Percentiles rank a stretch among this genome's conserved stretches.
phyloP scores from a whole-genome alignment of 2,888 invertebrate genomes.

The Taphrorychus bicolor region DNA sequence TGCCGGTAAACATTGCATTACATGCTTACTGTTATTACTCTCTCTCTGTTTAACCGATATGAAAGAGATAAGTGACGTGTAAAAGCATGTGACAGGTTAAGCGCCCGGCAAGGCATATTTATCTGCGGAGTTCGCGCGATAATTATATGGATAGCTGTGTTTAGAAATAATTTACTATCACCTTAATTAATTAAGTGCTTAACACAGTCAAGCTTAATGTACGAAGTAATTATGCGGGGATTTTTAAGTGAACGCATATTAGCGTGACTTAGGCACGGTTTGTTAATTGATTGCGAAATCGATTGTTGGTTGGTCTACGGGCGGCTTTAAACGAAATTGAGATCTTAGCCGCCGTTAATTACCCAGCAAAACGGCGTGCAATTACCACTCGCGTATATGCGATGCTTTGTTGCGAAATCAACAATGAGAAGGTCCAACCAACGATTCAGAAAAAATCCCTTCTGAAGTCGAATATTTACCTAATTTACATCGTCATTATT shows the following conservation, averaged over 20 bases:
- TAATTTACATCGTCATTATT: too few relatives aligned
- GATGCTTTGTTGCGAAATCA: background rate
- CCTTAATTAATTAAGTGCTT: conserved; percentile 32
- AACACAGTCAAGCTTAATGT: conserved; percentile 23
- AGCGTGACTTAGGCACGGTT: conserved; percentile 24
- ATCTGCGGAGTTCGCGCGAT: conserved; percentile 28
- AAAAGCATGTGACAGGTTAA: conserved; percentile 26
- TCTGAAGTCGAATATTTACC: too few relatives aligned
- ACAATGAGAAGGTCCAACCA: background rate
- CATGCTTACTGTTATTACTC: too few relatives aligned
- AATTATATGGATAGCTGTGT: conserved; percentile 27
- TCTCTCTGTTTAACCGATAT: background rate
- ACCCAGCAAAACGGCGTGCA: conserved; percentile 4
- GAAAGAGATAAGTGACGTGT: conserved; percentile 16
- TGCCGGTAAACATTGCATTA: too few relatives aligned
- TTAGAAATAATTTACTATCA: conserved; percentile 34
- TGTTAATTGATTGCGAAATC: conserved; percentile 29
- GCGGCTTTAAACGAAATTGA: conserved; percentile 14
- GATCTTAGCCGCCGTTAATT: conserved; percentile 11
- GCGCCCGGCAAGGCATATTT: conserved; percentile 24
- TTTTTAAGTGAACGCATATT: conserved; percentile 24
- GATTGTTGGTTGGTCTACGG: conserved; percentile 10
- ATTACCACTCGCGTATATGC: background rate
- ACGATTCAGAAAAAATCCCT: too few relatives aligned
- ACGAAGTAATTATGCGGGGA: conserved; percentile 23